Conservation (phyloP, 1,140 invertebrate genomes). For the Drosophila biarmipes region DNA sequence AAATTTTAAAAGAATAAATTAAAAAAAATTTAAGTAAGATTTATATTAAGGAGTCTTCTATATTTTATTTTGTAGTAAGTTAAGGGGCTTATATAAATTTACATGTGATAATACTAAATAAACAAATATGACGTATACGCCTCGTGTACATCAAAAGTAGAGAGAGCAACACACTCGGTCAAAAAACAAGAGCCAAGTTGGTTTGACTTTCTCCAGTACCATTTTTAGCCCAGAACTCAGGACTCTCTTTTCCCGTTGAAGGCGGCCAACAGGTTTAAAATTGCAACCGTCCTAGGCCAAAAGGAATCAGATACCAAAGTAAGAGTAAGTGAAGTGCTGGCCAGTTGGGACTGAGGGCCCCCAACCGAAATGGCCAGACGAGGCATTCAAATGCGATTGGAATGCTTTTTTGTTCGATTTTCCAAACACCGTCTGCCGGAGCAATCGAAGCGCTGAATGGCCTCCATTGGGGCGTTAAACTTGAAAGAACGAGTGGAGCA, state of each 20-base stretch:
- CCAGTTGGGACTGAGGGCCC: neutral
- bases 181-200: slow-evolving; percentile 31
- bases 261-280: slow-evolving; percentile 57
- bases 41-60: too few species aligned
- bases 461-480: slow-evolving; percentile 45
- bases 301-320: slow-evolving; percentile 34
- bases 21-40: too few species aligned
- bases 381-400: slow-evolving; percentile 31
- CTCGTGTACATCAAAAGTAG: neutral
- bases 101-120: too few species aligned
- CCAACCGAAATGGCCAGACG: slow-evolving; percentile 23
- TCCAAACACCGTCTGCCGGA: slow-evolving; percentile 4
- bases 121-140: neutral
- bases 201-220: slow-evolving; percentile 10
- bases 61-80: too few species aligned
- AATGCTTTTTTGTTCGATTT: slow-evolving; percentile 7
- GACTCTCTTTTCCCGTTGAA: slow-evolving; percentile 24
- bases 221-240: slow-evolving; percentile 3
- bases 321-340: slow-evolving; percentile 10
- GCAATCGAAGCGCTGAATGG: slow-evolving; percentile 6
- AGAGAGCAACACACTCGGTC: slow-evolving; percentile 28
- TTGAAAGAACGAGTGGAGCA: slow-evolving; percentile 15
- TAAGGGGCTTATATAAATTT: too few species aligned
- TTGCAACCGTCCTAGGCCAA: slow-evolving; percentile 47
- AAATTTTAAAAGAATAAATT: too few species aligned